Evolutionary conservation across 2,797 vertebrate species (phyloP).

Genomic region (Pyrocephalus nanus): DNA sequence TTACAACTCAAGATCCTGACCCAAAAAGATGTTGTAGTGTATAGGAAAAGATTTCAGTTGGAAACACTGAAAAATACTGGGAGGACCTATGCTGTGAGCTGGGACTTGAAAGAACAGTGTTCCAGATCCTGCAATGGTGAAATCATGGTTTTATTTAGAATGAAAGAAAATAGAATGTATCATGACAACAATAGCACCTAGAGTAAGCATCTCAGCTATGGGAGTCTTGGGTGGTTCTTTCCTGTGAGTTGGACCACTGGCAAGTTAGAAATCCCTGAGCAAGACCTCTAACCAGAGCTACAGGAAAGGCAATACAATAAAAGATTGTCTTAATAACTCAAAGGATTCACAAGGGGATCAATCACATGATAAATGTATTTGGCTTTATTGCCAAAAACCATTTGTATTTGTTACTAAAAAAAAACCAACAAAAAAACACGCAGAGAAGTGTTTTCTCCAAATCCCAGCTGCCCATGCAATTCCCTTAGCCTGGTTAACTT

Average conservation of each 20-base stretch:
- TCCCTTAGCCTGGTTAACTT: background rate
- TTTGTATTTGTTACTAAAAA: background rate
- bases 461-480: accelerated
- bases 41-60: background rate
- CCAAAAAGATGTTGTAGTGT: background rate
- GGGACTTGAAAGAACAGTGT: background rate
- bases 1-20: background rate
- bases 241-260: background rate
- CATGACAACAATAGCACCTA: background rate
- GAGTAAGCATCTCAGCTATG: background rate
- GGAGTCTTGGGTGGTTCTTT: background rate
- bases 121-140: background rate
- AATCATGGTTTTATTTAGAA: background rate
- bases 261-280: background rate
- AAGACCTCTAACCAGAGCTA: background rate
- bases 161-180: background rate
- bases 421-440: background rate
- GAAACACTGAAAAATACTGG: background rate
- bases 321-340: background rate
- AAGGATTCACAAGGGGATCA: background rate
- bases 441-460: background rate
- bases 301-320: background rate
- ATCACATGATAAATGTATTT: background rate
- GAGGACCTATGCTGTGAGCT: background rate
- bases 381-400: background rate